Conservation (phyloP, 2,888 invertebrate species). For the Lithophane ornitopus region DNA sequence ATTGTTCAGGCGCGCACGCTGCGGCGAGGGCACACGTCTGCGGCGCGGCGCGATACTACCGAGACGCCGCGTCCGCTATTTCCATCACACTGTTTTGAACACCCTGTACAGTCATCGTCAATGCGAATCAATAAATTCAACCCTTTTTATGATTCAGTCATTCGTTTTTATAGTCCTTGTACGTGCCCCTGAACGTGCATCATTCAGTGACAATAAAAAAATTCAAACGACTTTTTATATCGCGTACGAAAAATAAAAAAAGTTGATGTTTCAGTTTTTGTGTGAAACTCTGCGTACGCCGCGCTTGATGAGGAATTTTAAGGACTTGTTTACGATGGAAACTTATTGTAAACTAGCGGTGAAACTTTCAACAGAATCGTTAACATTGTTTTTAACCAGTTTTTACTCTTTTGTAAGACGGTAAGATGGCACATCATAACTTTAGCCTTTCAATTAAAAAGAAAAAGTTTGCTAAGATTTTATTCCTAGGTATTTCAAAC, state of each 20-base stretch:
- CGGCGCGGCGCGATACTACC: neutral
- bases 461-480: constrained; percentile 33
- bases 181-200: constrained; percentile 86
- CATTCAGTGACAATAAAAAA: constrained; percentile 86
- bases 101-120: constrained; percentile 79
- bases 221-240: constrained; percentile 82
- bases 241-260: constrained; percentile 79
- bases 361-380: constrained; percentile 47
- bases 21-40: constrained; percentile 18
- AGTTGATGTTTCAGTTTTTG: constrained; percentile 75
- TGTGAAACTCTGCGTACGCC: constrained; percentile 64
- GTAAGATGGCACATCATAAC: constrained; percentile 24
- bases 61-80: constrained; percentile 33
- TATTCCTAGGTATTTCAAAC: constrained; percentile 20
- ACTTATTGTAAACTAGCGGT: constrained; percentile 56
- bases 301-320: constrained; percentile 64
- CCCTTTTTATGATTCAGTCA: constrained; percentile 88
- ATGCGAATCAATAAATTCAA: constrained; percentile 89
- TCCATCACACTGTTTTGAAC: constrained; percentile 65
- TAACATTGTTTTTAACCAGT: constrained; percentile 43
- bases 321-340: constrained; percentile 66
- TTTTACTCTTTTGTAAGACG: constrained; percentile 36
- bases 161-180: constrained; percentile 86
- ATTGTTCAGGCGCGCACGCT: constrained; percentile 75
- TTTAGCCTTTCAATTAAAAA: constrained; percentile 48